Conservation (phyloP, 2,797 vertebrate genomes). For the Mus caroli region DNA sequence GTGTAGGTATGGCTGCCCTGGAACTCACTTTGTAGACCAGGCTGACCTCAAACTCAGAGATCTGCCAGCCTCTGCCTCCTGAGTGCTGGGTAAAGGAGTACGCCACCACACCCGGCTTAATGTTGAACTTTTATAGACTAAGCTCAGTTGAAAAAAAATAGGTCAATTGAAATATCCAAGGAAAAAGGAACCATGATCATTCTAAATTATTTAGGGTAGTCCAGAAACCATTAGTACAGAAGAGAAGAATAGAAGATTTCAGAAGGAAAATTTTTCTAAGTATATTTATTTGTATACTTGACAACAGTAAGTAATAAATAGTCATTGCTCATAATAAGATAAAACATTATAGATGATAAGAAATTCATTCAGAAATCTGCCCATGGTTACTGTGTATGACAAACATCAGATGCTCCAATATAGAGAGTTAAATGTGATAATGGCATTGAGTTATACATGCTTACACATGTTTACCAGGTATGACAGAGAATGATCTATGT, state of each 20-base stretch:
- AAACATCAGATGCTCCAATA: neutral
- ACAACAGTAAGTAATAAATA: neutral
- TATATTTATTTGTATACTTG: neutral
- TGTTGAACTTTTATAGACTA: neutral
- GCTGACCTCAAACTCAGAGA: no score
- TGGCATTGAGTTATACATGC: neutral
- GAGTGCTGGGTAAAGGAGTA: no score
- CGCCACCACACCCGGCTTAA: neutral
- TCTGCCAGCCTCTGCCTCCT: no score
- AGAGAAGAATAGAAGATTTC: neutral
- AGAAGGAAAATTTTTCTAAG: neutral
- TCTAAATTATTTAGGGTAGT: neutral
- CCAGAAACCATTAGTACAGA: neutral
- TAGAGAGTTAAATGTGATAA: neutral
- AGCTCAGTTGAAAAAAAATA: neutral
- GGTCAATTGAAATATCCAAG: neutral
- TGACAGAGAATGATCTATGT: slow-evolving; percentile 19
- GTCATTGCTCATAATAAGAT: neutral
- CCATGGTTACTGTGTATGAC: neutral
- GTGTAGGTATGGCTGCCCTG: no score
- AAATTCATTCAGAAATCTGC: neutral
- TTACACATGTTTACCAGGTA: neutral
- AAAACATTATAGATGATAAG: neutral
- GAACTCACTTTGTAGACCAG: no score
- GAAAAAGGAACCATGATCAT: neutral